Evolutionary conservation across 37 sponge, comb jelly and placozoan species (phyloP).

Genomic region (Cliona cf. orientalis): DNA sequence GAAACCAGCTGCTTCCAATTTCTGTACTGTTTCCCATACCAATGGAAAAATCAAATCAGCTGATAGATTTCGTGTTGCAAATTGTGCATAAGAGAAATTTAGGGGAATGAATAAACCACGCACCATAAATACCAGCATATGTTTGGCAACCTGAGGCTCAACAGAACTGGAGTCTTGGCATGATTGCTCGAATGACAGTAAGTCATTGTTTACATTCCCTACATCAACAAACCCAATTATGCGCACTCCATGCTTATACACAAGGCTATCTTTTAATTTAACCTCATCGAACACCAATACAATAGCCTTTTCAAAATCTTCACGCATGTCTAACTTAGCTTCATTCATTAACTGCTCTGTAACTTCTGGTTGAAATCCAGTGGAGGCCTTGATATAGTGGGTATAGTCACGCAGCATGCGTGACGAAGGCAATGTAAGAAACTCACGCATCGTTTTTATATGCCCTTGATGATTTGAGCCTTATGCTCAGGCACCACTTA

Average conservation of each 20-base stretch:
- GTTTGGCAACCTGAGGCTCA: too few relatives aligned
- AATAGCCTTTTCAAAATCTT: slow-evolving; percentile 19
- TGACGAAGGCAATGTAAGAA: slow-evolving; percentile 7
- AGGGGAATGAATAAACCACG: too few relatives aligned
- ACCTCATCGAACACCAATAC: slow-evolving; percentile 48
- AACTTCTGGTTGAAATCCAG: slow-evolving; percentile 39
- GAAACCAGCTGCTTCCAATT: too few relatives aligned
- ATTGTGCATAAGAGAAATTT: neutral
- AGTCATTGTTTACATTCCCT: slow-evolving; percentile 8
- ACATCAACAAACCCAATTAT: slow-evolving; percentile 50
- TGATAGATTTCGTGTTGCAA: too few relatives aligned
- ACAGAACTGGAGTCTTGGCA: too few relatives aligned
- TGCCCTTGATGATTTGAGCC: slow-evolving; percentile 17
- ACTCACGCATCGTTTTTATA: slow-evolving; percentile 16
- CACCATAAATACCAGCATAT: too few relatives aligned
- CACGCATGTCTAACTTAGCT: slow-evolving; percentile 10
- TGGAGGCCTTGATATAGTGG: slow-evolving; percentile 13
- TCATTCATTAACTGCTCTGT: slow-evolving; percentile 17
- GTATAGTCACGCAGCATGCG: slow-evolving; percentile 53
- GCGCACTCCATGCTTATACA: slow-evolving; percentile 30
- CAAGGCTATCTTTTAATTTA: slow-evolving; percentile 39
- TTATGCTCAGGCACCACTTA: slow-evolving; percentile 21
- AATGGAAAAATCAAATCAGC: too few relatives aligned
- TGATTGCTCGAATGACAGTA: slow-evolving; percentile 6
- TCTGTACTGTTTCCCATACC: too few relatives aligned